Evolutionary conservation across 2,797 vertebrate genomes (phyloP), one percentile per base, ranked within the genome.

Genomic region (Aratinga solstitialis): DNA sequence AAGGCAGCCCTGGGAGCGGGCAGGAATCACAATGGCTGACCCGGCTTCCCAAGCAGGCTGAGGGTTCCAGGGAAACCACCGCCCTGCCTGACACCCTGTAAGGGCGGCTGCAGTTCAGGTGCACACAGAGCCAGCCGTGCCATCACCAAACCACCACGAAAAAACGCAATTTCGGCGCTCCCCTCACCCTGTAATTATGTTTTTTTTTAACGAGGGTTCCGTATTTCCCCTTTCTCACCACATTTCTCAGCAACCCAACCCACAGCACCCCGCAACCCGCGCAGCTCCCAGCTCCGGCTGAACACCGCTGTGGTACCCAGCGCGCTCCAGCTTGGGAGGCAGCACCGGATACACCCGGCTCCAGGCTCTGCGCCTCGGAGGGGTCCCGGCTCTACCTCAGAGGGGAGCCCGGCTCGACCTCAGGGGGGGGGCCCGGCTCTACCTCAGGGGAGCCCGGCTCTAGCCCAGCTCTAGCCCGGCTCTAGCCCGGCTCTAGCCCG

Each of bases 81-180:
- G 1, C 22, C 68, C 8, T 13, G 16, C 38, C 68, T 12, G 8
- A 19, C 30, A 3, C n/a, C 58, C 1, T 1, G 11, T 6, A 19
- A 3, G 3, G 0, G 1, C 13, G 2, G 43, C 1, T 0, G 1
- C 11, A 1, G 4, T 1, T 27, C 0, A 19, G 15, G 15, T 5
- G 26, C 7, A 15, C 30, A 2, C 0, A 12, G 13, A 36, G 50
- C 5, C 32, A 2, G 2, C 18, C 4, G 0, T 6, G 18, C 5
- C 26, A 58, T 5, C 9, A 4, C 15, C 20, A 27, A 38, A 47
- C 24, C 6, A 15, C 26, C 56, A 38, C 23, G 16, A n/a, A 36
- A 42, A 45, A 61, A 13, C 3, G 0, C 42, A 54, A 22, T n/a
- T n/a, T 22, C 13, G 20, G 54, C 4, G 13, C 7, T n/a, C 54